Conservation (phyloP, 2,888 invertebrate species). For the Lasioglossum pauxillum region DNA sequence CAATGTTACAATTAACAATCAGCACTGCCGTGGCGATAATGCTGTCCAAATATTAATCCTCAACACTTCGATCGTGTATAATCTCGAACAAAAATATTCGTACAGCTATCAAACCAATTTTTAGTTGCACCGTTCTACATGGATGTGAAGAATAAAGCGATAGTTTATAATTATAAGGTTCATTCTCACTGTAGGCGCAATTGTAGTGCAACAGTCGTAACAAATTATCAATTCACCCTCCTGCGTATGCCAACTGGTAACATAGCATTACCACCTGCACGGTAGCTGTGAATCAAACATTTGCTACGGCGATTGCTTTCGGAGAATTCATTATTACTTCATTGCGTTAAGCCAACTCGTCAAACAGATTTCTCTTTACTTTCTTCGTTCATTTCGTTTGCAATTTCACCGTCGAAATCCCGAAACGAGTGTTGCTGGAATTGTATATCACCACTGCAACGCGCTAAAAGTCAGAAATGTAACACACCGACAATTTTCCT, state of each 20-base stretch:
- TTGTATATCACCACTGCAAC: too few species aligned
- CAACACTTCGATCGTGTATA: background rate
- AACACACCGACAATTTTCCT: too few species aligned
- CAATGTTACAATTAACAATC: slow-evolving; percentile 28
- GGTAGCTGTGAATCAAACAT: background rate
- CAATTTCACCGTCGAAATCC: too few species aligned
- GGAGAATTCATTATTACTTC: background rate
- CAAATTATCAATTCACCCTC: background rate
- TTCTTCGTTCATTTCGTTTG: background rate
- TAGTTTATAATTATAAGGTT: too few species aligned
- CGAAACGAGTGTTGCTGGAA: too few species aligned
- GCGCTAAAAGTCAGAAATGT: too few species aligned
- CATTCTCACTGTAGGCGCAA: background rate
- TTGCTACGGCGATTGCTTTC: background rate
- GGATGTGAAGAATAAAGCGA: too few species aligned
- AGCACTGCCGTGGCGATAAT: background rate
- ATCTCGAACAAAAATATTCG: background rate
- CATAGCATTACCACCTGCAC: background rate
- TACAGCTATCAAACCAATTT: background rate
- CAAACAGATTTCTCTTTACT: background rate
- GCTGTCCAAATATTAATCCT: background rate
- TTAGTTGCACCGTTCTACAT: too few species aligned
- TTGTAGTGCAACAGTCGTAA: background rate
- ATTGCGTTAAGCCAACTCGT: background rate
- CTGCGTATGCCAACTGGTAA: background rate